Conservation (phyloP, 2,113 vertebrate species). For the Seriola dumerili region DNA sequence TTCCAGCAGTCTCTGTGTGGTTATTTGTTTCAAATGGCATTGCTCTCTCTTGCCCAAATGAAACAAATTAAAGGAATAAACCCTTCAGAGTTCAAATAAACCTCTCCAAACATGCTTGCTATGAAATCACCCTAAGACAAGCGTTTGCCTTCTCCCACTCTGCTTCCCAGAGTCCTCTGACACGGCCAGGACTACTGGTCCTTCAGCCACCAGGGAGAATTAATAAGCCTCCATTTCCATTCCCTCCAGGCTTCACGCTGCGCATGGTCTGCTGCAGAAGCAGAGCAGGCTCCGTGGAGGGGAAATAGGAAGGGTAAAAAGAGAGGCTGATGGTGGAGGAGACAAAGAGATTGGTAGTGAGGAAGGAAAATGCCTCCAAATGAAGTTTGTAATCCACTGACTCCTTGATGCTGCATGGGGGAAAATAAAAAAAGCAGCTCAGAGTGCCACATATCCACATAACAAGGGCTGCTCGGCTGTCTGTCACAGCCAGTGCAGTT, state of each 20-base stretch:
- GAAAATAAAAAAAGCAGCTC: background rate
- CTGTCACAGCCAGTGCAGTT: constrained; percentile 50
- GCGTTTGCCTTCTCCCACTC: constrained; percentile 28
- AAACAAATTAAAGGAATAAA: constrained; percentile 72
- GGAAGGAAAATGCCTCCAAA: constrained; percentile 48
- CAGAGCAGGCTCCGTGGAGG: constrained; percentile 34
- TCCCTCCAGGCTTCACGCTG: constrained; percentile 66
- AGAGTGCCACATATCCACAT: background rate
- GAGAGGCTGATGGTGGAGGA: constrained; percentile 1
- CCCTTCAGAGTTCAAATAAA: constrained; percentile 60
- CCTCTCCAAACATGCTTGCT: constrained; percentile 46
- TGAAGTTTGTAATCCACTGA: constrained; percentile 65
- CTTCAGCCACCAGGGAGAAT: constrained; percentile 68
- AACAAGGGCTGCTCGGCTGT: constrained; percentile 26
- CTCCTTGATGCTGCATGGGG: background rate
- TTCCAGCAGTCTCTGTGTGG: constrained; percentile 42
- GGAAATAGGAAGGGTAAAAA: background rate
- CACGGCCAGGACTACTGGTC: constrained; percentile 30
- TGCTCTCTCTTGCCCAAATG: constrained; percentile 50
- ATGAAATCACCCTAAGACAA: constrained; percentile 51
- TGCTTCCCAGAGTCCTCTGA: constrained; percentile 51
- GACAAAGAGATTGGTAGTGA: constrained; percentile 25
- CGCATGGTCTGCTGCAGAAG: constrained; percentile 66
- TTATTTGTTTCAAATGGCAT: constrained; percentile 54
- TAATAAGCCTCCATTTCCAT: constrained; percentile 81